Conservation (phyloP, 2,888 invertebrate species). For the Tachystola acroxantha region DNA sequence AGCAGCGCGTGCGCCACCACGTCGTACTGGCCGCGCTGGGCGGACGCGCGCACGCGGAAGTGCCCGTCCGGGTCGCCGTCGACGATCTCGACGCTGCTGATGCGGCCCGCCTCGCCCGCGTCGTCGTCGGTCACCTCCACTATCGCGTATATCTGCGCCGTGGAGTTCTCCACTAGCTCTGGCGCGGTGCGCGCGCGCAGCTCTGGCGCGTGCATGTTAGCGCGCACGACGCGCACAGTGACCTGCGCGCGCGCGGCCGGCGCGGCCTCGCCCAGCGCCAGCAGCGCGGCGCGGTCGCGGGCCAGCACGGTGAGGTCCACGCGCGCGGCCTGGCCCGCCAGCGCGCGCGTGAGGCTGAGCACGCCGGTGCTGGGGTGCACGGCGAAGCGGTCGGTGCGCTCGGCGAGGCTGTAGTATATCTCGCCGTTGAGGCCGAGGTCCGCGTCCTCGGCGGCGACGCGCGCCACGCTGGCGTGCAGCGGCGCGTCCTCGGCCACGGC, state of each 20-base stretch:
- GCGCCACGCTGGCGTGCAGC: conserved; percentile 87
- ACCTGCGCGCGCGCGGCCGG: conserved; percentile 87
- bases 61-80: conserved; percentile 94
- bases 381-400: conserved; percentile 90
- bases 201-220: conserved; percentile 92
- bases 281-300: conserved; percentile 87
- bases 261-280: conserved; percentile 72
- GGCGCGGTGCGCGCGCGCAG: conserved; percentile 89
- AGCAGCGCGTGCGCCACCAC: conserved; percentile 87
- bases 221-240: conserved; percentile 86
- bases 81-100: conserved; percentile 88
- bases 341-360: conserved; percentile 87
- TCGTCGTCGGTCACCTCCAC: conserved; percentile 91
- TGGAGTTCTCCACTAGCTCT: conserved; percentile 87
- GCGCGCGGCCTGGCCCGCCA: conserved; percentile 84
- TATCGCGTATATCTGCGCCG: conserved; percentile 93
- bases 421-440: conserved; percentile 97
- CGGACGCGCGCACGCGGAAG: conserved; percentile 84
- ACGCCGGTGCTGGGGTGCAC: conserved; percentile 96
- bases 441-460: conserved; percentile 94
- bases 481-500: conserved; percentile 93
- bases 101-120: conserved; percentile 89
- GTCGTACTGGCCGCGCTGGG: conserved; percentile 84
- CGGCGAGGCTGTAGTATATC: conserved; percentile 95
- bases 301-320: conserved; percentile 87